These are phyloP conservation scores for Lasioglossum calceatum DNA, from an alignment of 2,888 invertebrate genomes.

Conservation along the genomic window DNA sequence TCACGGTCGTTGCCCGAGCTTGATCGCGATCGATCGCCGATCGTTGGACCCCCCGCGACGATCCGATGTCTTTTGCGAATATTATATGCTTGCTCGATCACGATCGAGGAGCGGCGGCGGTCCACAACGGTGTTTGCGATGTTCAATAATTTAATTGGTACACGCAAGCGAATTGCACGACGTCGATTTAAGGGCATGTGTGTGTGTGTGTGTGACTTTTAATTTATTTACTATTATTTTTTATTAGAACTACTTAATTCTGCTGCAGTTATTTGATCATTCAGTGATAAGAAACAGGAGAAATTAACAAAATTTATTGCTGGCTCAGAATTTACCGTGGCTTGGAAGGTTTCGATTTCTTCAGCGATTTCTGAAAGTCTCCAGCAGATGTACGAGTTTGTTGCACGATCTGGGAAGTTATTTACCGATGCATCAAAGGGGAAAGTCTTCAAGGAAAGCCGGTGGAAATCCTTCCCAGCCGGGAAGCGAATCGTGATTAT, in stretches of 20 bases:
- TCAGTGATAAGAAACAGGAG: neutral
- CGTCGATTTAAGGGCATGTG: neutral
- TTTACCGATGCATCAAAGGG: neutral
- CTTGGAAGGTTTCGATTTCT: neutral
- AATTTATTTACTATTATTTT: neutral
- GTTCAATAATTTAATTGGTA: neutral
- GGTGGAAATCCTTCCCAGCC: slow-evolving; percentile 49
- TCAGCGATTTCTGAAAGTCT: neutral
- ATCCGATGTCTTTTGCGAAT: slow-evolving; percentile 3
- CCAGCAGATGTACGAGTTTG: neutral
- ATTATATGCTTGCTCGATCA: neutral
- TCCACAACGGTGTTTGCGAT: neutral
- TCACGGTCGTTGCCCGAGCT: slow-evolving; percentile 67
- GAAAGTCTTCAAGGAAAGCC: slow-evolving; percentile 44
- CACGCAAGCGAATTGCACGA: neutral
- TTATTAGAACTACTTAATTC: neutral
- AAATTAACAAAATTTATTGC: neutral
- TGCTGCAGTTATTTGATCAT: neutral
- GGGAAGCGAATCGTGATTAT: slow-evolving; percentile 59
- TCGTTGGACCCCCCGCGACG: neutral
- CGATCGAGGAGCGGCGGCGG: neutral
- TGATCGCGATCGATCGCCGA: slow-evolving; percentile 25
- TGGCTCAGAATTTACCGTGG: neutral
- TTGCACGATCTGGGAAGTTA: neutral
- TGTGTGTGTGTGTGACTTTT: too few species aligned